Evolutionary conservation across 2,888 invertebrate genomes (phyloP), one percentile per base, ranked within the genome.

Genomic region (Villa cingulata): DNA sequence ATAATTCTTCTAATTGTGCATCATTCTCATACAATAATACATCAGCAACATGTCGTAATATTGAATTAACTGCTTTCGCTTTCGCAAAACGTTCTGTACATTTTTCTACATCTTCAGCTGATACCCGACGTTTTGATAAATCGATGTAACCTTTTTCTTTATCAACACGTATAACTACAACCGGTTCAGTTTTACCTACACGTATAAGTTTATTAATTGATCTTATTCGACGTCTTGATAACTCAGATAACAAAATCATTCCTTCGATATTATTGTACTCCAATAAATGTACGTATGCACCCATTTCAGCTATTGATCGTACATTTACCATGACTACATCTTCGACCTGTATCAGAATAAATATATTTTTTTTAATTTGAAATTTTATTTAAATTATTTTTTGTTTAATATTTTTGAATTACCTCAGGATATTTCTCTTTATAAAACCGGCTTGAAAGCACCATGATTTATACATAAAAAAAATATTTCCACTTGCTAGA

Each of bases 291-390:
- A 98, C 98, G 69, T 99, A 98, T 2, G 97, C 98, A 51, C 98
- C 98, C 97, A 99, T 98, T 75, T 98, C 97, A 17, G 96, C 97
- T 62, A 99, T 98, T 54, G 92, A 86, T 40, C 92, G 77, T 4
- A 98, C 97, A 65, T 95, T 98, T 23, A 96, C 97, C 95, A 97
- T 95, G 41, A 98, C 98, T 43, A 98, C 96, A 81, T 98, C 98
- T 62, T 98, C 98, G 51, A 96, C 83, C 55, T 55, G 14, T 7
- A 36, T n/a, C 39, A 39, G 41, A 48, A 43, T 32, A 14, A 37
- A 18, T 37, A 20, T 19, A 37, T 7, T 3, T 12, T 37, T 41
- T 9, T 18, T 15, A 29, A 1, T 19, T 20, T 17, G 15, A 10
- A 19, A 40, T 1, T 20, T 4, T n/a, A n/a, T 29, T 34, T 19